Evolutionary conservation across 1,140 invertebrate genomes (phyloP), one percentile per base, ranked within the genome.

Genomic region (Neodiprion fabricii): DNA sequence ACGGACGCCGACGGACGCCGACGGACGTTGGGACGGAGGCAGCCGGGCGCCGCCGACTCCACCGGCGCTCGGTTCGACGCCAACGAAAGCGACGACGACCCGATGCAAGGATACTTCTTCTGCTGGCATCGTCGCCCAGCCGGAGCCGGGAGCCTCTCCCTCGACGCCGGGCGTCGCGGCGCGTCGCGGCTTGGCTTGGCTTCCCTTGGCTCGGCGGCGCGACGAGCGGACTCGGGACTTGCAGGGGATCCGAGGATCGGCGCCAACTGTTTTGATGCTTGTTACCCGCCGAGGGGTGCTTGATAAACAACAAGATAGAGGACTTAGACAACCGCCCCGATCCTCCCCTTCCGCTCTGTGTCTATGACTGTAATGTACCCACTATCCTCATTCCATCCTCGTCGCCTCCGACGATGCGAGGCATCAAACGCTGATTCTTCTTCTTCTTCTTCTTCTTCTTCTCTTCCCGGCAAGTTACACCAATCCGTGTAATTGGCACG

Each of bases 261-360:
- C 82, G 82, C 82, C 82, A 84, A 84, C 76, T 84, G 82, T 84
- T 84, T 84, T 83, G 81, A 84, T 84, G 82, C 82, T 84, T 81
- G 81, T 83, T 82, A 83, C 79, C 28, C 28, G 79, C 78, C n/a
- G 70, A 65, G 65, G 67, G 48, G 79, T 81, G 75, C 74, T 81
- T 77, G 82, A 84, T 84, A 84, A 84, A 84, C 82, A 84, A 84
- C 80, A 76, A 80, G 76, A 71, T 74, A 80, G 77, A 79, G 78
- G 70, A 79, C 76, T 77, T 71, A 75, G 74, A 72, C 53, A 71
- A n/a, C 69, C 47, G 9, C 66, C 68, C 66, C 72, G 49, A 71
- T 40, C 47, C 47, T n/a, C 70, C 47, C 70, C 70, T 48, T 71
- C n/a, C 21, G 9, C 23, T 48, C 47, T 11, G 1, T 23, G 4